Evolutionary conservation across 2,113 vertebrate species (phyloP), one percentile per base, ranked within the genome.

Genomic region (Leiothrix lutea): DNA sequence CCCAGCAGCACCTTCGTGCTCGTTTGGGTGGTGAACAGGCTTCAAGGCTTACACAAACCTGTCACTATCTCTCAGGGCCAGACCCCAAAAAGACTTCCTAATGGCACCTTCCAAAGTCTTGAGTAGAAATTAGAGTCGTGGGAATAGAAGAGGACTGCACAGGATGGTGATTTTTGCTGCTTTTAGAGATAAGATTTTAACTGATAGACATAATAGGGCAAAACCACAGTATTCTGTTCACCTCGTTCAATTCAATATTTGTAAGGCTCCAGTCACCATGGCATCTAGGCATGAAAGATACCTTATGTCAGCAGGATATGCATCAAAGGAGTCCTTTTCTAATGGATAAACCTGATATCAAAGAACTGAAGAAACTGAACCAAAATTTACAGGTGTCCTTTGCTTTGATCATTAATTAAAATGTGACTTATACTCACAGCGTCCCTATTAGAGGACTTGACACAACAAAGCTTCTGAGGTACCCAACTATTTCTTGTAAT

Each of bases 401-500:
- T 78, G 80, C 98, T 98, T 98, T 98, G 98, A 98, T 98, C 98
- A 97, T 94, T 97, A 97, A 97, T 98, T 97, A 98, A 97, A 97
- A 97, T 96, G 95, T 93, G 97, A 97, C 97, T 98, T 97, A 94
- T 79, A 91, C 95, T 96, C 96, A 77, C 85, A 78, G 96, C 98
- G 97, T 98, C 98, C 97, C 96, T 92, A 88, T 97, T 91, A 95
- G 94, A 97, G 93, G 97, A 97, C 97, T 97, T 97, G 97, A 97
- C 97, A 97, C 96, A 98, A 98, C 98, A 98, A 98, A 98, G 96
- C 95, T 90, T 51, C 64, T 87, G 90, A 94, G 92, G 79, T 97
- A 98, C 97, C 97, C 20, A 35, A 95, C 97, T 98, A 97, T 97
- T 98, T 98, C 96, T 97, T 93, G 69, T 97, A 97, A 97, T 95